Evolutionary conservation across 2,113 vertebrate genomes (phyloP), one percentile per base, ranked within the genome.

Genomic region (Pholis gunnellus): DNA sequence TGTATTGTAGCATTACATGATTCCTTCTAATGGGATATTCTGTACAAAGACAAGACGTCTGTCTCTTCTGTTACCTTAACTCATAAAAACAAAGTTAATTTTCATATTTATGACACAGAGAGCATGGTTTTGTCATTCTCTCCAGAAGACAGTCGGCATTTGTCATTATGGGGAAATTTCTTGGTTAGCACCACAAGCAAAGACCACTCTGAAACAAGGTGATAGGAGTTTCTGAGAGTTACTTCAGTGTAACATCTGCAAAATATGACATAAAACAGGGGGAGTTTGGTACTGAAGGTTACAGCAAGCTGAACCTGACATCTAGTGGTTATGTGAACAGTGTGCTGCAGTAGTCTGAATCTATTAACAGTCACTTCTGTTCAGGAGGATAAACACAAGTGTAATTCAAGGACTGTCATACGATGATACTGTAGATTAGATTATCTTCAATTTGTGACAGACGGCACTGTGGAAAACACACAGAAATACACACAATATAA

Each of bases 291-390:
- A 44, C 18, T 66, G 36, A 27, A 68, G 48, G 36, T 57, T 15
- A 22, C 44, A 50, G 17, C 50, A 38, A 36, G 48, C 22, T 70
- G 31, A 54, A 54, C 36, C 81, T 90, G 93, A 90, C 92, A 92
- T 67, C 89, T 93, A 75, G 82, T 90, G 93, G 91, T 72, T n/a
- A 46, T 15, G 17, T 38, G 69, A 77, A 44, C 13, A 75, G 29
- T 11, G 14, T 42, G 70, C 5, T 29, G 4, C 59, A 29, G 2
- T 71, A 13, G 20, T 52, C 18, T n/a, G 3, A 72, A 67, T 71
- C 61, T 46, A 48, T 57, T 20, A 48, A 69, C 15, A 72, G 13
- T 7, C 52, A 61, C 60, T 17, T 3, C 6, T 77, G 44, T 11
- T 63, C 44, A 64, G 5, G 63, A 48, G 54, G 22, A 61, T 34